phyloP scores from a whole-genome alignment of 2,113 vertebrate genomes.

The Phyllostomus hastatus region DNA sequence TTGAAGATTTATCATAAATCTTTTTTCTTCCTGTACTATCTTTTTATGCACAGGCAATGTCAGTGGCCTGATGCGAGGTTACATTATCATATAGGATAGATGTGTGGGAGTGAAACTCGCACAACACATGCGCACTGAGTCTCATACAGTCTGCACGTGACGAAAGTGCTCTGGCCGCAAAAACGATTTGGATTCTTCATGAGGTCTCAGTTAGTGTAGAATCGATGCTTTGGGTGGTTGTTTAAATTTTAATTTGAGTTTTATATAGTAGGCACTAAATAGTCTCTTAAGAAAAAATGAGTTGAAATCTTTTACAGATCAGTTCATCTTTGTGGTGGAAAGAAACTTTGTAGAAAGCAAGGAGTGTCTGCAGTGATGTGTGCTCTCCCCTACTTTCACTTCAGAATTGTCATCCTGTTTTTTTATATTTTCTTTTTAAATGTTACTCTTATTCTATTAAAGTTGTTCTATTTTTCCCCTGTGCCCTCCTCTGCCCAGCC shows the following conservation, averaged over 20 bases:
- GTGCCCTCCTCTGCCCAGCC: no score
- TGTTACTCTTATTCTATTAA: no score
- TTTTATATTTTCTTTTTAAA: no score
- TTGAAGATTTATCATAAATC: not conserved
- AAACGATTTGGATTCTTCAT: slow-evolving; percentile 55
- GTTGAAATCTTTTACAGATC: slow-evolving; percentile 52
- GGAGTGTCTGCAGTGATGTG: not conserved
- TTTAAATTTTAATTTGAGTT: slow-evolving; percentile 59
- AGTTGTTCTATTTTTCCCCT: no score
- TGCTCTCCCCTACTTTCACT: not conserved
- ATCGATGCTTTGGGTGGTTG: slow-evolving; percentile 31
- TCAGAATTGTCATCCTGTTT: not conserved
- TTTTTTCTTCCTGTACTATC: not conserved
- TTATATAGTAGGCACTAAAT: slow-evolving; percentile 38
- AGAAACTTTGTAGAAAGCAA: not conserved
- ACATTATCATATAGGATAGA: not conserved
- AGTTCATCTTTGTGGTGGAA: slow-evolving; percentile 7
- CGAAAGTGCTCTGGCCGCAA: slow-evolving; percentile 38
- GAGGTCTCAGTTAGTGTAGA: not conserved
- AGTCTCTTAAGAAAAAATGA: slow-evolving; percentile 18
- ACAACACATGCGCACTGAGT: slow-evolving; percentile 32
- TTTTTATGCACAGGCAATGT: not conserved
- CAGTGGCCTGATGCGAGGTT: not conserved
- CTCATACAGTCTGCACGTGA: slow-evolving; percentile 36
- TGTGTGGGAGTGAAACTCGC: slow-evolving; percentile 15